These are phyloP conservation scores for Zaprionus inermis DNA, from an alignment of 1,140 invertebrate species.

Conservation along the genomic window DNA sequence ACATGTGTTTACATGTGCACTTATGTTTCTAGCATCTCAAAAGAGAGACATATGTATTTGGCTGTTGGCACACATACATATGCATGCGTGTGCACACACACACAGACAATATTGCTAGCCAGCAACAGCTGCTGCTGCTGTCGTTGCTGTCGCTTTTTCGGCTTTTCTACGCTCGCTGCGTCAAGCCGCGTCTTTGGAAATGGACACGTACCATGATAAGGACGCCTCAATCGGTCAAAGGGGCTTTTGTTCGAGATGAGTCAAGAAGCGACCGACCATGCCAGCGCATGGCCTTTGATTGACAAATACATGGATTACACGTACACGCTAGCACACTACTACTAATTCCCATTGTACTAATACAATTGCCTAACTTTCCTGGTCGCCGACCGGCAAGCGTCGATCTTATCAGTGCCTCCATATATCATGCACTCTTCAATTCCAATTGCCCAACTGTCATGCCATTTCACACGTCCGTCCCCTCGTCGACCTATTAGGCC, in stretches of 20 bases:
- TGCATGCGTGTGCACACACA: background rate
- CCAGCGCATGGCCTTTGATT: constrained; percentile 26
- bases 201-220: constrained; percentile 53
- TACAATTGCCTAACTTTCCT: background rate
- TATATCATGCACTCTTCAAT: constrained; percentile 9
- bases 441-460: constrained; percentile 13
- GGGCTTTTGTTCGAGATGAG: constrained; percentile 38
- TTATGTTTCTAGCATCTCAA: background rate
- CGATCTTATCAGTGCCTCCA: constrained; percentile 22
- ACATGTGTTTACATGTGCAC: background rate
- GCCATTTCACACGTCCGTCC: constrained; percentile 3
- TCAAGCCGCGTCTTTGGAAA: constrained; percentile 4
- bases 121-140: background rate
- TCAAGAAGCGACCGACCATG: constrained; percentile 23
- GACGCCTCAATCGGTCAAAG: constrained; percentile 26
- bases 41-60: constrained; percentile 10
- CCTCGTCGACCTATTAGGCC: background rate
- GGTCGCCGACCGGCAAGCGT: constrained; percentile 9
- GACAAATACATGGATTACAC: constrained; percentile 30
- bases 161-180: background rate
- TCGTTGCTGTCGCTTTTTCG: constrained; percentile 1
- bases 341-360: constrained; percentile 4
- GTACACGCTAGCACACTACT: background rate
- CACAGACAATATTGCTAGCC: background rate
- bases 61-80: constrained; percentile 7